These are phyloP conservation scores for Symphodus melops DNA, from an alignment of 2,113 vertebrate genomes.

Conservation along the genomic window DNA sequence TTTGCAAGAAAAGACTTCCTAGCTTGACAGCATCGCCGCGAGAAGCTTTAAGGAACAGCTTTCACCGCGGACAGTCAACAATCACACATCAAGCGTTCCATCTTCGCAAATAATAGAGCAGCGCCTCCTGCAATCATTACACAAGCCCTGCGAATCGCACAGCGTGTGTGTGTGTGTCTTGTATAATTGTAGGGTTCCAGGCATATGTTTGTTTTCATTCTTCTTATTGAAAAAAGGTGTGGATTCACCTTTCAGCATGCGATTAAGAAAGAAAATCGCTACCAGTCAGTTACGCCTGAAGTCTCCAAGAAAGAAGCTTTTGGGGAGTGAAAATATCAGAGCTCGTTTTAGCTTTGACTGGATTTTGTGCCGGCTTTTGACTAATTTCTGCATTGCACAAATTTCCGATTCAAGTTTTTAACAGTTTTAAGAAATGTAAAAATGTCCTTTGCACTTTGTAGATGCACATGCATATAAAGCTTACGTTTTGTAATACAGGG, in stretches of 20 bases:
- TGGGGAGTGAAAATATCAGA: conserved; percentile 41
- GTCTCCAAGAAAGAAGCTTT: conserved; percentile 32
- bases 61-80: conserved; percentile 63
- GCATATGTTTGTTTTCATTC: conserved; percentile 73
- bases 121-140: conserved; percentile 61
- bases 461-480: not conserved
- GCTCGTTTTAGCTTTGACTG: conserved; percentile 4
- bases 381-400: not conserved
- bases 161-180: conserved; percentile 36
- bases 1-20: conserved; percentile 26
- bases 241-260: conserved; percentile 77
- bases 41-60: conserved; percentile 38
- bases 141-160: conserved; percentile 30
- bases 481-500: not conserved
- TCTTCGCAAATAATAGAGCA: conserved; percentile 73
- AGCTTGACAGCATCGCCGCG: conserved; percentile 43
- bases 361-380: conserved; percentile 10
- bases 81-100: conserved; percentile 69
- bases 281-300: conserved; percentile 54
- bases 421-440: conserved; percentile 12
- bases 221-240: conserved; percentile 65
- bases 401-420: conserved; percentile 22
- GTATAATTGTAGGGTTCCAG: conserved; percentile 74
- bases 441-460: no score
- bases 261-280: conserved; percentile 81